Evolutionary conservation across 1,140 invertebrate species (phyloP).

Genomic region (Antheraea mylitta): DNA sequence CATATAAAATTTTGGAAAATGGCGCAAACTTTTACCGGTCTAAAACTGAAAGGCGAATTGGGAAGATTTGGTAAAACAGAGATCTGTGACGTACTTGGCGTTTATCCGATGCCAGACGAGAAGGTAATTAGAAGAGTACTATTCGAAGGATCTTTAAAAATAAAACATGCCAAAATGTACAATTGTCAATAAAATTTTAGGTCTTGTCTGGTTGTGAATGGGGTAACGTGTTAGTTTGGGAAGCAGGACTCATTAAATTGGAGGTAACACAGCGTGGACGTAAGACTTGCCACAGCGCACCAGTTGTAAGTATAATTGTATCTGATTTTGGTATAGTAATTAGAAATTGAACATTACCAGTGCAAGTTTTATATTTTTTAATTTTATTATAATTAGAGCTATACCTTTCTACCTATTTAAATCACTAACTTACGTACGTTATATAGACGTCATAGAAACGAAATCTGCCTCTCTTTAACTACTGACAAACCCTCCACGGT

Average conservation of each 20-base stretch:
- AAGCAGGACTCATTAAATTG: slow-evolving; percentile 90
- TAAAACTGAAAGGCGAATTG: slow-evolving; percentile 91
- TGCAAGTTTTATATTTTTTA: too few relatives aligned
- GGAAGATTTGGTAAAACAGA: slow-evolving; percentile 95
- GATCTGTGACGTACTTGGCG: slow-evolving; percentile 91
- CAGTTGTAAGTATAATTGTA: slow-evolving; percentile 80
- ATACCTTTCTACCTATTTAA: too few relatives aligned
- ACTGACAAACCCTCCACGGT: too few relatives aligned
- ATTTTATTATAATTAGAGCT: too few relatives aligned
- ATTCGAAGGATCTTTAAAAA: not conserved
- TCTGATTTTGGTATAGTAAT: too few relatives aligned
- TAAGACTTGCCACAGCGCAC: slow-evolving; percentile 86
- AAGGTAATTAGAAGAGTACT: slow-evolving; percentile 79
- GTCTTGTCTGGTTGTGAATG: slow-evolving; percentile 91
- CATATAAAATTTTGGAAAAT: slow-evolving; percentile 98
- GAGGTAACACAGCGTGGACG: slow-evolving; percentile 85
- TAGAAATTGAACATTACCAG: too few relatives aligned
- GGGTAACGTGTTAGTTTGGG: slow-evolving; percentile 95
- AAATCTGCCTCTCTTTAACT: too few relatives aligned
- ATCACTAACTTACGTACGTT: too few relatives aligned
- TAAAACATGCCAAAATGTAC: not conserved
- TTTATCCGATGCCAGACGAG: slow-evolving; percentile 91
- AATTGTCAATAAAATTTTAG: slow-evolving; percentile 46
- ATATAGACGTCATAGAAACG: too few relatives aligned
- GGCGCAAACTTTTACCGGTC: slow-evolving; percentile 91